Evolutionary conservation across 2,797 vertebrate species (phyloP), one percentile per base, ranked within the genome.

Genomic region (Tarsius wallacei): DNA sequence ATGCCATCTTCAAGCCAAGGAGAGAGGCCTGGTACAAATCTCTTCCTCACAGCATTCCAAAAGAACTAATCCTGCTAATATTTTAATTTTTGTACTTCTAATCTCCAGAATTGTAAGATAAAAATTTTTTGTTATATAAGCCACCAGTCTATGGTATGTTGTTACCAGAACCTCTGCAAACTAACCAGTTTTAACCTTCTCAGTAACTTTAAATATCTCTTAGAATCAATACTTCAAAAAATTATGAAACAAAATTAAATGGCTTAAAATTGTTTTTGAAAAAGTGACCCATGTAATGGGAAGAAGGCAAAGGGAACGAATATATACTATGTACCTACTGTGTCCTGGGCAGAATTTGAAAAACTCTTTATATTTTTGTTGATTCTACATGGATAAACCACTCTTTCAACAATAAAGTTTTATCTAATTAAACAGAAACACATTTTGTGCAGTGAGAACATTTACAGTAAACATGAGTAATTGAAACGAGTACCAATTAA

Each of bases 401-500:
- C 81, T 81, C 87, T 97, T 98, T 97, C 86, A 88, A 94, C 87
- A 42, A 89, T 96, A 88, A 98, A 98, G 76, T 84, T 61, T 86
- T 86, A 15, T 93, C 95, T 97, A 94, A 95, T 88, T 76, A 64
- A 91, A 94, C 5, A 87, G 86, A 88, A 97, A 73, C 13, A 96
- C 47, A 96, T 97, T 97, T 97, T 93, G 66, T 51, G 33, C 90
- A 95, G 78, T 49, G 96, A 97, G 78, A 92, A 88, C 5, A 0
- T 95, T 98, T 98, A 97, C 66, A 97, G 97, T 98, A 98, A 98
- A 98, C 64, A 97, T 22, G 74, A 97, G 84, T 96, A 93, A 98
- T 98, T 98, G 97, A 97, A 98, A 96, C 90, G 64, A 83, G 84
- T 94, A 93, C 90, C 96, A 96, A 83, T 98, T 97, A 98, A 91